Percentiles rank a stretch among this genome's conserved stretches.
Evolutionary conservation across 2,888 invertebrate genomes (phyloP).

Genomic region (Athalia rosae): DNA sequence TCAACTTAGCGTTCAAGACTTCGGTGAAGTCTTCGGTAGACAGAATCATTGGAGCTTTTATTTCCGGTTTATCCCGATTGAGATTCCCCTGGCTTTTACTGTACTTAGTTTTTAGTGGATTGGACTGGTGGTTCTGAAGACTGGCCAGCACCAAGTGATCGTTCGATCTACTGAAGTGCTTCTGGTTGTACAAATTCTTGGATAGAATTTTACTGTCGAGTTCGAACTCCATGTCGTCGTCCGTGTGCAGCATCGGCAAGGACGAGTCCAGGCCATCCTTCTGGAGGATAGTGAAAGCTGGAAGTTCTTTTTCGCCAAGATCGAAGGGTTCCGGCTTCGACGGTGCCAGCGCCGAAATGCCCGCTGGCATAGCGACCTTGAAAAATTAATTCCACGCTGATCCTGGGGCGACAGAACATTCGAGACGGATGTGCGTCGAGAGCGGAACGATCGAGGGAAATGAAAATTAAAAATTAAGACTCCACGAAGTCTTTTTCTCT

Average conservation of each 20-base stretch:
- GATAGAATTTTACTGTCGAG: conserved; percentile 42
- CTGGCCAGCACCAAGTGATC: conserved; percentile 65
- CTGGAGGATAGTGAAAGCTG: conserved; percentile 67
- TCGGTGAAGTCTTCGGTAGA: conserved; percentile 79
- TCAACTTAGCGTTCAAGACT: conserved; percentile 83
- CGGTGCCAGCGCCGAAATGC: conserved; percentile 64
- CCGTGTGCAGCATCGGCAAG: conserved; percentile 64
- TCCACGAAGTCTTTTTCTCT: no score
- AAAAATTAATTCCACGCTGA: conserved; percentile 29
- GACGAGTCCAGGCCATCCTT: conserved; percentile 63
- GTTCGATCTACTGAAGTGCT: conserved; percentile 66
- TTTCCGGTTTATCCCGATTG: conserved; percentile 52
- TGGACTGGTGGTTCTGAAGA: conserved; percentile 62
- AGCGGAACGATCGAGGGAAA: neutral
- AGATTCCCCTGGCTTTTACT: conserved; percentile 74
- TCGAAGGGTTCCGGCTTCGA: conserved; percentile 56
- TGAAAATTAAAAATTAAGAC: no score
- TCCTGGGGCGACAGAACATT: conserved; percentile 20
- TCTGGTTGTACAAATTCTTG: conserved; percentile 62
- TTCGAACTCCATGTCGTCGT: conserved; percentile 54
- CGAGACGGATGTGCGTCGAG: neutral
- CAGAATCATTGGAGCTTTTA: conserved; percentile 65
- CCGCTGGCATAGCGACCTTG: conserved; percentile 63
- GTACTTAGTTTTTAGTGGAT: conserved; percentile 67
- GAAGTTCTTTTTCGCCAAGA: conserved; percentile 55